phyloP scores from a whole-genome alignment of 2,888 invertebrate species.

The Abscondita cerata region DNA sequence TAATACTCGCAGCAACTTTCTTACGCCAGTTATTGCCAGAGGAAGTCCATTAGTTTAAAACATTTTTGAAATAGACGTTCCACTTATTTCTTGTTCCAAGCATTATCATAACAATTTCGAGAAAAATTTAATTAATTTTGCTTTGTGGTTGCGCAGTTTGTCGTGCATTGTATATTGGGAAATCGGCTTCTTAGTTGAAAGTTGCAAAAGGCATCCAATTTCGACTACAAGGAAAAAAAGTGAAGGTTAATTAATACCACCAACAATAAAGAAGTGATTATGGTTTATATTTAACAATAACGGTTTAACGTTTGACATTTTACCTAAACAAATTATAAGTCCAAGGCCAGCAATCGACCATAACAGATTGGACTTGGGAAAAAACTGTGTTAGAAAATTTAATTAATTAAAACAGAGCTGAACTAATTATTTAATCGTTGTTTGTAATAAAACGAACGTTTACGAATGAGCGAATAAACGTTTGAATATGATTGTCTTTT shows the following conservation, averaged over 20 bases:
- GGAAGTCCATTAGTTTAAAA: conserved; percentile 27
- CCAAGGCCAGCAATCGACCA: conserved; percentile 26
- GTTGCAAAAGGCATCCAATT: conserved; percentile 4
- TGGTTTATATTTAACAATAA: conserved; percentile 17
- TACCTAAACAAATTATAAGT: conserved; percentile 25
- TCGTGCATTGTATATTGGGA: background rate
- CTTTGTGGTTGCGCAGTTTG: conserved; percentile 19
- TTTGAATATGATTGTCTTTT: conserved; percentile 7
- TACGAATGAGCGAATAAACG: background rate
- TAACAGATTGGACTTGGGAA: conserved; percentile 17
- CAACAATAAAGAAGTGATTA: conserved; percentile 19
- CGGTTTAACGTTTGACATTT: conserved; percentile 30
- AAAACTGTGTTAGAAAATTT: conserved; percentile 7
- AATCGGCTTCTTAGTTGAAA: conserved; percentile 8
- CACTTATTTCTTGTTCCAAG: conserved; percentile 19
- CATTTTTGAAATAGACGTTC: conserved; percentile 26
- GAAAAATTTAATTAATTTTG: conserved; percentile 21
- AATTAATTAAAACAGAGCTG: conserved; percentile 15
- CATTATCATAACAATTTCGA: conserved; percentile 15
- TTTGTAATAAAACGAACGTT: conserved; percentile 4
- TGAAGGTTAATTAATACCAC: conserved; percentile 24
- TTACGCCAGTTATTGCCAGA: conserved; percentile 16
- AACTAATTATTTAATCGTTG: background rate
- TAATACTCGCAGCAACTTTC: conserved; percentile 19
- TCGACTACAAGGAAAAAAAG: conserved; percentile 6